Evolutionary conservation across 2,113 vertebrate species (phyloP).

Genomic region (Clarias magur): DNA sequence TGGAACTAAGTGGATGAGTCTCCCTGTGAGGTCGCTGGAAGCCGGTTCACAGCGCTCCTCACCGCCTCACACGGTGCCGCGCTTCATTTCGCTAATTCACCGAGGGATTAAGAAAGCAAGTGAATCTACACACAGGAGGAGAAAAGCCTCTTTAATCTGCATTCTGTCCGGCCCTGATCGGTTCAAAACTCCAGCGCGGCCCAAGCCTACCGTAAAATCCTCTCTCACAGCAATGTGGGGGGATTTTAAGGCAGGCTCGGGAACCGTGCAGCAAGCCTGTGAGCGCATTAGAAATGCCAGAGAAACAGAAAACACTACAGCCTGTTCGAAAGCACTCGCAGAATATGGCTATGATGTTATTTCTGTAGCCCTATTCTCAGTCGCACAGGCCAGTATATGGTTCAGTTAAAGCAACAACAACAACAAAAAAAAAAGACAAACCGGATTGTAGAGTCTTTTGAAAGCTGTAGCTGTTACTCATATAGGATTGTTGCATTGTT

Average conservation of each 20-base stretch:
- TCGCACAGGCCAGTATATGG: neutral
- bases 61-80: slow-evolving; percentile 22
- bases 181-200: slow-evolving; percentile 9
- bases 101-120: slow-evolving; percentile 51
- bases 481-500: neutral
- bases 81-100: slow-evolving; percentile 50
- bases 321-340: neutral
- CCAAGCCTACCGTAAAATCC: slow-evolving; percentile 8
- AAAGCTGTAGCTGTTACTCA: neutral
- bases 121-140: slow-evolving; percentile 38
- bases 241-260: slow-evolving; percentile 21
- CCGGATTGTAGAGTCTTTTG: neutral
- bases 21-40: slow-evolving; percentile 40
- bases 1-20: slow-evolving; percentile 13
- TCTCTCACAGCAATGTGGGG: neutral
- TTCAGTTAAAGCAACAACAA: neutral
- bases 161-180: slow-evolving; percentile 14
- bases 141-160: slow-evolving; percentile 44
- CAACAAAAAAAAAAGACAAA: neutral
- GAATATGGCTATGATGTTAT: neutral
- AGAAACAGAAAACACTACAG: neutral
- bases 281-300: slow-evolving; percentile 5
- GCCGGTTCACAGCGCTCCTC: slow-evolving; percentile 3
- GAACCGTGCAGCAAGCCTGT: neutral
- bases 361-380: neutral